These are phyloP conservation scores for Puma concolor DNA, from an alignment of 2,113 vertebrate species.

Conservation along the genomic window DNA sequence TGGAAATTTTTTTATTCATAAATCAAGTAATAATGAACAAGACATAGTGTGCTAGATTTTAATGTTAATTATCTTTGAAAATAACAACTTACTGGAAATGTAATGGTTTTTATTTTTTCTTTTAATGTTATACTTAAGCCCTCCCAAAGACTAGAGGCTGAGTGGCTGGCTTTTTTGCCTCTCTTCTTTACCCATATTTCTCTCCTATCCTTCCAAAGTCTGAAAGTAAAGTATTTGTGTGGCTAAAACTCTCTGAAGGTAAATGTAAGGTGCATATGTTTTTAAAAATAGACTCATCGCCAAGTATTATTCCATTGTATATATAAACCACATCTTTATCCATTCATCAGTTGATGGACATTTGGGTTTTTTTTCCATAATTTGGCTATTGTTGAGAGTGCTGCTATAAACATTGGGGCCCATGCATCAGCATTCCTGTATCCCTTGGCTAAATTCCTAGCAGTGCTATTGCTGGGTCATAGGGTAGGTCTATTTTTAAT, in stretches of 20 bases:
- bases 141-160: background rate
- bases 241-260: background rate
- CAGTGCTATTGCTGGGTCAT: no score
- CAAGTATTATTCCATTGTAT: no score
- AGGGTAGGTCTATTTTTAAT: no score
- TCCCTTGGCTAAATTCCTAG: no score
- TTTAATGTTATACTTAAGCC: background rate
- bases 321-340: no score
- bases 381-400: no score
- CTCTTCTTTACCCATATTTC: background rate
- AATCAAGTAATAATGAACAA: slow-evolving; percentile 64
- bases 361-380: no score
- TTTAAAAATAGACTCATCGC: background rate
- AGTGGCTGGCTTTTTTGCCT: background rate
- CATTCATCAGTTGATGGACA: no score
- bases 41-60: slow-evolving; percentile 31
- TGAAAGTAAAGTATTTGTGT: background rate
- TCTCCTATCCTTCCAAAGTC: background rate
- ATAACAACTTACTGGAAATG: slow-evolving; percentile 63
- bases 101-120: slow-evolving; percentile 28
- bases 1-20: slow-evolving; percentile 62
- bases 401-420: no score
- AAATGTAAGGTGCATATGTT: background rate
- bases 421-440: no score
- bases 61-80: slow-evolving; percentile 55